A percentile compares a stretch with the other conserved stretches of the same genome.
Conservation (phyloP, 2,888 invertebrate genomes). For the Cephus pulcher region DNA sequence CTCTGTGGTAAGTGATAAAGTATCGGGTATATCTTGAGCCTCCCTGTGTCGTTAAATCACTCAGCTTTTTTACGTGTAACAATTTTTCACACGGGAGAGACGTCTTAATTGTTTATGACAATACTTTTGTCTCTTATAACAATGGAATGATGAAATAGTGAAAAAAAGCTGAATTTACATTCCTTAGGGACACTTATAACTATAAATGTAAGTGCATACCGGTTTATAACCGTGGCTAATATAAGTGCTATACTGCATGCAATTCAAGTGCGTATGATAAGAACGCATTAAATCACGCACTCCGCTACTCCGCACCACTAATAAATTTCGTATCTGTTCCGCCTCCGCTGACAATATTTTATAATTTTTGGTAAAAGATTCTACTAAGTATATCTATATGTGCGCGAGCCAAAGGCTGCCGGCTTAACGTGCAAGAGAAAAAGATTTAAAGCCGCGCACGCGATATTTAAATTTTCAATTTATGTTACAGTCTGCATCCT, state of each 20-base stretch:
- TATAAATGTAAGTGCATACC: not conserved
- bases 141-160: not conserved
- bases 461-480: not conserved
- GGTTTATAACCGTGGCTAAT: not conserved
- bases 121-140: not conserved
- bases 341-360: slow-evolving; percentile 6
- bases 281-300: slow-evolving; percentile 5
- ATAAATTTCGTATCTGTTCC: slow-evolving; percentile 7
- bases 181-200: not conserved
- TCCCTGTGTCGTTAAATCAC: not conserved
- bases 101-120: not conserved
- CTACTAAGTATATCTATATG: not conserved
- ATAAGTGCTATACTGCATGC: not conserved
- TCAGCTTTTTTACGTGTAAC: not conserved
- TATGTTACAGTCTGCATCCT: not conserved
- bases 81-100: not conserved
- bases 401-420: not conserved
- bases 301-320: not conserved
- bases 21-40: not conserved
- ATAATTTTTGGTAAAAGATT: slow-evolving; percentile 7
- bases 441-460: not conserved
- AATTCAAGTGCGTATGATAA: not conserved
- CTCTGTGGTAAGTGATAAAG: not conserved
- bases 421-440: not conserved
- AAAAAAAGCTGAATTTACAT: not conserved